Percentiles rank a stretch among this genome's conserved stretches.
Evolutionary conservation across 2,113 vertebrate species (phyloP).

Genomic region (Sylvia atricapilla): DNA sequence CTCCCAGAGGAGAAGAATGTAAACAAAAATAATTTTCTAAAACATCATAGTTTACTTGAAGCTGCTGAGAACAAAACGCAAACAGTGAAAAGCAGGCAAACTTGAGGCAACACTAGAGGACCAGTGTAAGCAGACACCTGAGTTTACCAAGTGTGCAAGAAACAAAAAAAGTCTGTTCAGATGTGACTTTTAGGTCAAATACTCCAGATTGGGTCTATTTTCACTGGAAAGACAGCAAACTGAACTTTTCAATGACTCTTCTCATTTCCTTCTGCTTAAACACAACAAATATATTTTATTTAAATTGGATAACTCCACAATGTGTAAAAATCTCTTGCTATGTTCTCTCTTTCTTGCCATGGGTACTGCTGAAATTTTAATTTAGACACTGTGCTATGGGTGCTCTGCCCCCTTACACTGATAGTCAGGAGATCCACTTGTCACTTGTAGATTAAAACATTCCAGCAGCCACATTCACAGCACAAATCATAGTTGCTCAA

Average conservation of each 20-base stretch:
- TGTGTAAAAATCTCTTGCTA: not conserved
- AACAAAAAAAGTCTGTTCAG: not conserved
- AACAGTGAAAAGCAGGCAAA: no score
- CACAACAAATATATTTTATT: not conserved
- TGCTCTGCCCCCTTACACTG: not conserved
- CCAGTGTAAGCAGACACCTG: not conserved
- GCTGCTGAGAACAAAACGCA: no score
- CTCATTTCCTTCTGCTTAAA: not conserved
- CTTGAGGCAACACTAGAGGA: not conserved
- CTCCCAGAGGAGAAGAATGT: no score
- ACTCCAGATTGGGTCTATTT: not conserved
- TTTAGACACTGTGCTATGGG: not conserved
- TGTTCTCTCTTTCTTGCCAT: not conserved
- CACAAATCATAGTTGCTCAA: not conserved
- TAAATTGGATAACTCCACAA: not conserved
- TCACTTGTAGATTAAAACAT: not conserved
- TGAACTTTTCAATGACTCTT: not conserved
- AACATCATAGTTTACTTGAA: no score
- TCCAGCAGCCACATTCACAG: not conserved
- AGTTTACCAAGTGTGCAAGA: not conserved
- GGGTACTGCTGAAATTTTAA: not conserved
- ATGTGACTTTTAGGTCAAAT: not conserved
- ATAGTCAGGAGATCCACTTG: not conserved
- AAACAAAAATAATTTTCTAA: no score
- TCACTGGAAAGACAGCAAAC: not conserved